Evolutionary conservation across 2,113 vertebrate genomes (phyloP).

Genomic region (Pelecanus crispus): DNA sequence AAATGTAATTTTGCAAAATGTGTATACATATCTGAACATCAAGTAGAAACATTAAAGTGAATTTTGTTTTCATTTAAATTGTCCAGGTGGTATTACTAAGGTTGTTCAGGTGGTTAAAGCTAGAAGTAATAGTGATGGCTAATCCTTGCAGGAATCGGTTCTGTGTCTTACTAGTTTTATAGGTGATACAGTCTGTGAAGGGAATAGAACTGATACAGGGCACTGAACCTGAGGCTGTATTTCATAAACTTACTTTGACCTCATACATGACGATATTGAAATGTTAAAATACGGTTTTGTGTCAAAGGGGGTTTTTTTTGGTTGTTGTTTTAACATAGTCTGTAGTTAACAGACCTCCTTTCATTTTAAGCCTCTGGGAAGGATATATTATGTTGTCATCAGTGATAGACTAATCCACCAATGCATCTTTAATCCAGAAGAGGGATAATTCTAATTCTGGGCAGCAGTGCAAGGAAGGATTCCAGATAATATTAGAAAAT

Average conservation of each 20-base stretch:
- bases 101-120: not conserved
- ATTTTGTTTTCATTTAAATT: not conserved
- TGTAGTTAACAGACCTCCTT: conserved; percentile 59
- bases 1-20: not conserved
- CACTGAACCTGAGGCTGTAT: not conserved
- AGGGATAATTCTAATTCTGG: conserved; percentile 72
- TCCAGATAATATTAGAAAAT: conserved; percentile 57
- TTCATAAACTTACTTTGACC: not conserved
- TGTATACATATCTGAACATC: not conserved
- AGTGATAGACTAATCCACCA: conserved; percentile 71
- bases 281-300: not conserved
- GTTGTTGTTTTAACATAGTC: not conserved
- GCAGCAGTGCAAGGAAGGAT: conserved; percentile 64
- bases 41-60: not conserved
- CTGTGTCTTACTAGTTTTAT: not conserved
- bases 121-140: not conserved
- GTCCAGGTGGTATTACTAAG: not conserved
- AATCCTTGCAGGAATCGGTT: not conserved
- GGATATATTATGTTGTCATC: conserved; percentile 70
- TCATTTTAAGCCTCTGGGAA: conserved; percentile 64
- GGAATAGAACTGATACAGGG: not conserved
- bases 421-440: conserved; percentile 66
- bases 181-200: not conserved
- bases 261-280: not conserved
- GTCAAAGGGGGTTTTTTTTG: not conserved